Percentiles rank a stretch among this genome's conserved stretches.
Evolutionary conservation across 1,140 invertebrate species (phyloP).

Genomic region (Drosophila micromelanica): DNA sequence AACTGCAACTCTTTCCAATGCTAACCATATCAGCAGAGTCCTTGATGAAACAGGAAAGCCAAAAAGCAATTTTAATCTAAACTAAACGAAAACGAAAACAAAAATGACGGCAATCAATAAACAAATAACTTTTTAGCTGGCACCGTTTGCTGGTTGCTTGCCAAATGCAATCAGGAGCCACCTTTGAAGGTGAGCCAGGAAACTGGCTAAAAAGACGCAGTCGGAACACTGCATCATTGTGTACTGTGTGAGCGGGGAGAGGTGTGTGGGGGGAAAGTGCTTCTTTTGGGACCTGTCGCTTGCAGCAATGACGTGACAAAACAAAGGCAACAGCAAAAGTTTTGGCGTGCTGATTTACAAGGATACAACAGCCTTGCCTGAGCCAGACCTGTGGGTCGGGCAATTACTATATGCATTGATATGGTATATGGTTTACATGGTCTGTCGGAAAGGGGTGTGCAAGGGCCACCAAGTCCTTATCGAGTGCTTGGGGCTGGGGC

Average conservation of each 20-base stretch:
- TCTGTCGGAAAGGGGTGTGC: not conserved
- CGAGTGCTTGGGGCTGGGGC: conserved; percentile 32
- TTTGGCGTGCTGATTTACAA: conserved; percentile 53
- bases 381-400: conserved; percentile 7
- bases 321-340: conserved; percentile 44
- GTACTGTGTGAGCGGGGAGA: not conserved
- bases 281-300: conserved; percentile 7
- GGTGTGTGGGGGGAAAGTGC: not conserved
- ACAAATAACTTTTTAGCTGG: conserved; percentile 47
- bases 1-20: conserved; percentile 22
- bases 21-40: conserved; percentile 37
- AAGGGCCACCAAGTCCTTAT: conserved; percentile 3
- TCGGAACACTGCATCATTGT: conserved; percentile 23
- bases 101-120: conserved; percentile 54
- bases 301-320: conserved; percentile 54
- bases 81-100: conserved; percentile 38
- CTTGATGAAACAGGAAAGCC: conserved; percentile 27
- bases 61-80: conserved; percentile 34
- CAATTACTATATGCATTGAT: conserved; percentile 33
- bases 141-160: conserved; percentile 40
- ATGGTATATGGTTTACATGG: conserved; percentile 24
- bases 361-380: conserved; percentile 51
- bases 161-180: conserved; percentile 34
- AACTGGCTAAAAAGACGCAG: conserved; percentile 28
- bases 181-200: conserved; percentile 28